Percentiles rank a stretch among this genome's conserved stretches.
Evolutionary conservation across 1,140 invertebrate species (phyloP).

Genomic region (Antheraea mylitta): DNA sequence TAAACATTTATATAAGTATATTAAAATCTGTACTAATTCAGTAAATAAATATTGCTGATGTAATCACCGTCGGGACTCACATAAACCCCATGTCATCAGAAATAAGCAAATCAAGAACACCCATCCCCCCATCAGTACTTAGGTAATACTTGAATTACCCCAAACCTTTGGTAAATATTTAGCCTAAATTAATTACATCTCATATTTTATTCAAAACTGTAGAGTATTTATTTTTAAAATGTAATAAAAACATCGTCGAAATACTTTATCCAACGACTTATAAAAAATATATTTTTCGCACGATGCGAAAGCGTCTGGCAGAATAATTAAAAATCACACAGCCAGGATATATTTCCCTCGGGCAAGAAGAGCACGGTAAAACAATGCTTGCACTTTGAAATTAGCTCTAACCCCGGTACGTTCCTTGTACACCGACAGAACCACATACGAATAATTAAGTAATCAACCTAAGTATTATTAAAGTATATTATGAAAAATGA

Average conservation of each 20-base stretch:
- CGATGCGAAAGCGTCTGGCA: conserved; percentile 18
- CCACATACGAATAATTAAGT: not conserved
- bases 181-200: no score
- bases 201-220: no score
- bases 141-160: no score
- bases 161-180: no score
- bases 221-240: not conserved
- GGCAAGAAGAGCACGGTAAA: conserved; percentile 45
- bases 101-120: no score
- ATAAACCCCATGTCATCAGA: no score
- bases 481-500: not conserved
- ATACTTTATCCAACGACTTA: not conserved
- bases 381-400: conserved; percentile 68
- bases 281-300: conserved; percentile 10
- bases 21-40: no score
- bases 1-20: no score
- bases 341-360: conserved; percentile 15
- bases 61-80: no score
- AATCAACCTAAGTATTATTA: not conserved
- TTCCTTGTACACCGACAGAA: conserved; percentile 15
- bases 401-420: conserved; percentile 46
- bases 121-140: no score
- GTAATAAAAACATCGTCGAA: not conserved
- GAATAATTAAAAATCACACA: conserved; percentile 36
- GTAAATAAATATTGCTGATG: no score